phyloP scores from a whole-genome alignment of 2,797 vertebrate genomes.

The Rhinichthys osculus region DNA sequence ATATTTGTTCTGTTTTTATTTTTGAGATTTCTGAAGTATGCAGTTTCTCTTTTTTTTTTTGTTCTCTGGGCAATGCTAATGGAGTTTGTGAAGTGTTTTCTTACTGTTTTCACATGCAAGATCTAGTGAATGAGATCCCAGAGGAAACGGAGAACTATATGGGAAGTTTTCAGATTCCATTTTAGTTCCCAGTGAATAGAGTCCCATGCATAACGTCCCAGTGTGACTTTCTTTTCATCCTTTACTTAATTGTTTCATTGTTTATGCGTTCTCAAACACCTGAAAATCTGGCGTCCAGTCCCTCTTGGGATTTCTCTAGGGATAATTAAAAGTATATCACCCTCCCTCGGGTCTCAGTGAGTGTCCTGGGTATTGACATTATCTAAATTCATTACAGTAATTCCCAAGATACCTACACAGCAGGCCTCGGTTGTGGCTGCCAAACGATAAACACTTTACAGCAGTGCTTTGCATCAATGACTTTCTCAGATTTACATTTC shows the following conservation, averaged over 20 bases:
- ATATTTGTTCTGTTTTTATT: conserved; percentile 20
- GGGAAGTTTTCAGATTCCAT: background rate
- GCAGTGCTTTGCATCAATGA: conserved; percentile 22
- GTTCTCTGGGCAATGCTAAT: conserved; percentile 27
- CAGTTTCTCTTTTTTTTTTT: background rate
- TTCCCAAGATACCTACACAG: conserved; percentile 40
- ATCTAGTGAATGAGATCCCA: background rate
- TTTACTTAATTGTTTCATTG: background rate
- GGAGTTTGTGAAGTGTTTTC: background rate
- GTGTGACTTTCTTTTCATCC: background rate
- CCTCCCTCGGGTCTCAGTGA: conserved; percentile 31
- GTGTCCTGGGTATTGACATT: conserved; percentile 48
- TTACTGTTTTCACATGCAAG: background rate
- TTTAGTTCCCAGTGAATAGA: background rate
- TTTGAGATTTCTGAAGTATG: conserved; percentile 19
- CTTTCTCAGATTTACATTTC: background rate
- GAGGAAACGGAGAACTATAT: background rate
- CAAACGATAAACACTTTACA: conserved; percentile 39
- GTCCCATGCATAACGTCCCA: background rate
- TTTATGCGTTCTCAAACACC: background rate
- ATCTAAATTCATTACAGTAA: conserved; percentile 54
- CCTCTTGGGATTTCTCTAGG: background rate
- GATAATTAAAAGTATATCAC: conserved; percentile 48
- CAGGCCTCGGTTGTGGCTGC: background rate
- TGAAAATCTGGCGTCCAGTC: background rate